Evolutionary conservation across 2,113 vertebrate genomes (phyloP).

Genomic region (Mesembrinibis cayennensis): DNA sequence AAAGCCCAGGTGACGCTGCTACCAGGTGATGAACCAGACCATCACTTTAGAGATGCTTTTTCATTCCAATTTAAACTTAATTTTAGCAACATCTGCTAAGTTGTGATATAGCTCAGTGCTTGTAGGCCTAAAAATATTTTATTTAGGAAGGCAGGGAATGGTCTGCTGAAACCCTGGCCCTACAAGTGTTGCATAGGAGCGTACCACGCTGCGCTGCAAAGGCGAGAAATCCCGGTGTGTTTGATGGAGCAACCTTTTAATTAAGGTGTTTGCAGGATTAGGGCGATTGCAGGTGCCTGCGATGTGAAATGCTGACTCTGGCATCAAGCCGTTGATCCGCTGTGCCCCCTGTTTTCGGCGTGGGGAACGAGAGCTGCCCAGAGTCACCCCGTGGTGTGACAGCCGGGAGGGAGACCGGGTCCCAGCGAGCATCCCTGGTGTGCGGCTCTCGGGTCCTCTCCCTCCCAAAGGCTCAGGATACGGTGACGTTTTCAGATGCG

Average conservation of each 20-base stretch:
- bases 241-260: background rate
- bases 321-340: background rate
- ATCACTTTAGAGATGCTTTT: background rate
- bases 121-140: background rate
- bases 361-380: background rate
- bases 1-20: background rate
- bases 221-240: background rate
- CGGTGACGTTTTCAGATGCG: rapidly evolving
- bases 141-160: background rate
- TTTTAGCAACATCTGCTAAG: background rate
- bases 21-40: background rate
- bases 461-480: background rate
- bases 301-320: background rate
- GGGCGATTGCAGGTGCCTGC: background rate
- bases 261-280: background rate
- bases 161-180: background rate
- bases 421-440: background rate
- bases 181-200: rapidly evolving
- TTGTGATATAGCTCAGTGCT: background rate
- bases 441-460: background rate
- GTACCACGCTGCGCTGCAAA: rapidly evolving
- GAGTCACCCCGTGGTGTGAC: background rate
- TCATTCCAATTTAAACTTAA: background rate
- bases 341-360: rapidly evolving
- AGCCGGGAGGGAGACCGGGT: background rate